Base-by-base conservation (phyloP, 2,113 vertebrate species). In the Sturnus vulgaris region DNA sequence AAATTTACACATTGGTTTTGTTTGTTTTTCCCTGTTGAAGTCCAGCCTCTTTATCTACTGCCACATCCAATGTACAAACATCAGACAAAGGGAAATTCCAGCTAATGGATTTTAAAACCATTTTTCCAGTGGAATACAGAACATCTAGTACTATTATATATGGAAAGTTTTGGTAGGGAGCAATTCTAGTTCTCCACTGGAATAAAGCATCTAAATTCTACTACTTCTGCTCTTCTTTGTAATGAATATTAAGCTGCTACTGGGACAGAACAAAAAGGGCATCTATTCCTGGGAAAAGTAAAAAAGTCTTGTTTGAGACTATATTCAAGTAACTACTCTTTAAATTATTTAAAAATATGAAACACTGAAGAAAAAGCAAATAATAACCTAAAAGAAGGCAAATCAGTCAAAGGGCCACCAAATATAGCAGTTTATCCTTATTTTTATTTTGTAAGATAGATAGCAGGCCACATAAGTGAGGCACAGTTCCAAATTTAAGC, bases 51-150 rank as follows among this genome's bases (percentile, higher is more conserved):
- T 64, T 61, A 70, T 42, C 49, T 61, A 59, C 59, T 83, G 70
- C 61, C 76, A 60, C 46, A 66, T 88, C 37, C 82, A 96, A 92
- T 92, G 64, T 49, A 30, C 56, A 93, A 91, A 94, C 53, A 86
- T 15, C 27, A 91, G 56, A 71, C 40, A 80, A 71, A 68, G 31
- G 85, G 44, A 84, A 93, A 95, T 35, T 90, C 47, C 57, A 92
- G 65, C 33, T 78, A 86, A 81, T 35, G 46, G 76, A 92, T 42
- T 94, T 83, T 64, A 46, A 78, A 93, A 64, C 53, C 28, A 31
- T 60, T 86, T 93, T 96, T 95, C 94, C 86, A 92, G 71, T 44
- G 56, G 69, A 82, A 81, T 46, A 93, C 39, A 68, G 69, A 88
- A 91, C 92, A 78, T 31, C 82, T 52, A 61, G 70, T 72, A 33